These are phyloP conservation scores for Littorina saxatilis DNA, from an alignment of 1,140 invertebrate species.

Conservation along the genomic window DNA sequence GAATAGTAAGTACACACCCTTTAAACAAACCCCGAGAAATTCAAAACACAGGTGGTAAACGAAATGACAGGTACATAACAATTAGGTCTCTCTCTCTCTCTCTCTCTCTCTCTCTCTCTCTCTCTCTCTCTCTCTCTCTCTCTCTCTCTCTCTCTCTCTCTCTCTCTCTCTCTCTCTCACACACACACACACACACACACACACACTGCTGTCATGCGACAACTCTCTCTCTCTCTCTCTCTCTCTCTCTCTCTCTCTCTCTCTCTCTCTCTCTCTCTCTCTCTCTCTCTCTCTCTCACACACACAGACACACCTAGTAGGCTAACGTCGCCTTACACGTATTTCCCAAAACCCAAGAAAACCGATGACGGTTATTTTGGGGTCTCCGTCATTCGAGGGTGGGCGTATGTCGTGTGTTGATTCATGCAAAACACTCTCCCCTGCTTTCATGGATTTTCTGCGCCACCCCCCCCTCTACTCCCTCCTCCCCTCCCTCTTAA, in stretches of 20 bases:
- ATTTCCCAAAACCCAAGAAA: background rate
- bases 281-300: constrained; percentile 31
- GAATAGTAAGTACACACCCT: no score
- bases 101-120: no score
- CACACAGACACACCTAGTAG: constrained; percentile 30
- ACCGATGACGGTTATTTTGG: background rate
- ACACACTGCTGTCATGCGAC: background rate
- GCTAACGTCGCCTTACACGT: constrained; percentile 4
- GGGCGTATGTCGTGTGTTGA: no score
- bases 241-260: constrained; percentile 13
- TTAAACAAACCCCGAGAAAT: no score
- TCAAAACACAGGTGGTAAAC: no score
- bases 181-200: background rate
- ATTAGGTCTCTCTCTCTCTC: no score
- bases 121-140: background rate
- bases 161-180: background rate
- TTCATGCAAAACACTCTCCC: no score
- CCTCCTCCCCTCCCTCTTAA: no score
- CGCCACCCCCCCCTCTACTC: no score
- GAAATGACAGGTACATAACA: no score
- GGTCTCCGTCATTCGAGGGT: no score
- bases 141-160: background rate
- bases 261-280: constrained; percentile 24
- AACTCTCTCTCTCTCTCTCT: constrained; percentile 3
- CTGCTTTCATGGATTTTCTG: no score